These are phyloP conservation scores for Cyphomyrmex costatus DNA, from an alignment of 1,140 invertebrate species.

Conservation along the genomic window DNA sequence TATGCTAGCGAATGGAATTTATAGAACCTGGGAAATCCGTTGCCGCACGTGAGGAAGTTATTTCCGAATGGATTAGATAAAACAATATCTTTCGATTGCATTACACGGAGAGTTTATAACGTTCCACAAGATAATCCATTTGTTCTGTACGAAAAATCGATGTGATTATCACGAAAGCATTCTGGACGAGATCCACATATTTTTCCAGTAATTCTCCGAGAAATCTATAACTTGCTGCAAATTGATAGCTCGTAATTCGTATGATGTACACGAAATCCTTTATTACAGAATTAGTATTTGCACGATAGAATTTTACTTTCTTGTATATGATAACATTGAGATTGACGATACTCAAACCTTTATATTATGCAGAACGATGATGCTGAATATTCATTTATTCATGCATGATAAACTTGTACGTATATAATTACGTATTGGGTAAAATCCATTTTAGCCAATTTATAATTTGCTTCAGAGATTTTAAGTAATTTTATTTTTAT, in stretches of 20 bases:
- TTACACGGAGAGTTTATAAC: neutral
- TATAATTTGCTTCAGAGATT: neutral
- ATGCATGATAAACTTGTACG: neutral
- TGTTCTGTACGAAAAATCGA: neutral
- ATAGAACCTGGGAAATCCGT: conserved; percentile 34
- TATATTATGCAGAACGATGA: neutral
- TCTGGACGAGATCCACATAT: neutral
- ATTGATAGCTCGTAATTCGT: neutral
- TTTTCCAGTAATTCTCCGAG: neutral
- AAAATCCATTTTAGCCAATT: neutral
- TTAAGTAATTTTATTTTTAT: neutral
- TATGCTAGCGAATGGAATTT: conserved; percentile 31
- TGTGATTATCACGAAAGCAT: neutral
- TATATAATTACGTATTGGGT: neutral
- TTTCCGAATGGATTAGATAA: conserved; percentile 47
- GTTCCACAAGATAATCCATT: neutral
- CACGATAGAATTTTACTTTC: neutral
- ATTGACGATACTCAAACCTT: neutral
- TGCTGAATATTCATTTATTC: neutral
- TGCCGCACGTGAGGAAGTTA: conserved; percentile 20
- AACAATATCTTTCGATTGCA: conserved; percentile 26
- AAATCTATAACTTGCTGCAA: neutral
- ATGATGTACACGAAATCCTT: neutral
- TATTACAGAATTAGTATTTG: neutral
- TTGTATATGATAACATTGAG: too few relatives aligned